Percentiles rank a stretch among this genome's conserved stretches.
Evolutionary conservation across 2,113 vertebrate species (phyloP).

Genomic region (Grantiella picta): DNA sequence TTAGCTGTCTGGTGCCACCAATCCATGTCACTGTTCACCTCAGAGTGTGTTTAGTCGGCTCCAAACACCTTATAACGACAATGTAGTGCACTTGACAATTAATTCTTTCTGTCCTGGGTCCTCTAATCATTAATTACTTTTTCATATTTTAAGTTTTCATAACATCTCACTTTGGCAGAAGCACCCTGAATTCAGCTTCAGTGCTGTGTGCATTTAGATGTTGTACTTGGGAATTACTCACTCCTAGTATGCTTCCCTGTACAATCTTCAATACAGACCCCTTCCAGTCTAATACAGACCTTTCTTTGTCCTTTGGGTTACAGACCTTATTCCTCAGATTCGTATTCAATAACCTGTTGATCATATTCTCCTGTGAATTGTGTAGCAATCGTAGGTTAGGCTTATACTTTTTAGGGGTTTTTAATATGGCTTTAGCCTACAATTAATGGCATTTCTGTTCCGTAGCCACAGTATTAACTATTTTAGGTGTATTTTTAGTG

Average conservation of each 20-base stretch:
- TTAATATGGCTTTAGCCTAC: neutral
- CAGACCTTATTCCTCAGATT: neutral
- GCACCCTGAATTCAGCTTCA: neutral
- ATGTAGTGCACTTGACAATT: fast-evolving
- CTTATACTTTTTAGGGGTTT: neutral
- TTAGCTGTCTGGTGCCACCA: neutral
- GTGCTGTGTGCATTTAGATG: neutral
- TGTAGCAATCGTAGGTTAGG: neutral
- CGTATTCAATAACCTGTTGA: neutral
- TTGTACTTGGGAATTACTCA: neutral
- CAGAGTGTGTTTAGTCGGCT: fast-evolving
- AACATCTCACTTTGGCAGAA: neutral
- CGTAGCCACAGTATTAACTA: neutral
- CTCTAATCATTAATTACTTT: neutral
- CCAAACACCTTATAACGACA: neutral
- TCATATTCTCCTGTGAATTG: neutral
- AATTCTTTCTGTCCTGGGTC: neutral
- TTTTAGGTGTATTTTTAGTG: neutral
- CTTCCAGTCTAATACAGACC: neutral
- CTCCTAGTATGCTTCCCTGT: neutral
- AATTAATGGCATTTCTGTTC: neutral
- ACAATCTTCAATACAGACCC: neutral
- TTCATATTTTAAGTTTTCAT: neutral
- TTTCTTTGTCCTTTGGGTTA: neutral
- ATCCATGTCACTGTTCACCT: fast-evolving